A percentile compares a stretch with the other conserved stretches of the same genome.
phyloP scores from a whole-genome alignment of 2,113 vertebrate genomes.

The Poeciliopsis turrubarensis region DNA sequence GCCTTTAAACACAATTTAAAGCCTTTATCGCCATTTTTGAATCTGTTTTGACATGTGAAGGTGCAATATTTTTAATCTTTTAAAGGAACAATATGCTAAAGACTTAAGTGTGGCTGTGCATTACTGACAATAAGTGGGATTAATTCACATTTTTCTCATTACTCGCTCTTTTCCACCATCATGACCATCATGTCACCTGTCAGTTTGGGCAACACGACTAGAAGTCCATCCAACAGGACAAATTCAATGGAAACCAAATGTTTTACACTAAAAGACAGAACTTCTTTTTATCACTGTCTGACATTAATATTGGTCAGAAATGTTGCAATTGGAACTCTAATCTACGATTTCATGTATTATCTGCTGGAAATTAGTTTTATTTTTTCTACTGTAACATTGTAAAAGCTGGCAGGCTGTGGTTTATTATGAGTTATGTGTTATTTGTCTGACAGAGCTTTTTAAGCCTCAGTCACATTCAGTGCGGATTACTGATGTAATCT shows the following conservation, averaged over 20 bases:
- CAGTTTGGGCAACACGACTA: not conserved
- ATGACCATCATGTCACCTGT: not conserved
- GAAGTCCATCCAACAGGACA: not conserved
- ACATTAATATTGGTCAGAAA: too few species aligned
- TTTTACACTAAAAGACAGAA: not conserved
- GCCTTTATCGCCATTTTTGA: not conserved
- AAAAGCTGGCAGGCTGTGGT: conserved; percentile 5
- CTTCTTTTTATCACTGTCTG: not conserved
- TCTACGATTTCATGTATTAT: not conserved
- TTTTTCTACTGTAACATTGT: conserved; percentile 3
- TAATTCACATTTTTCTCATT: not conserved
- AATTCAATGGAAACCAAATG: not conserved
- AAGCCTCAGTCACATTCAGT: conserved; percentile 12
- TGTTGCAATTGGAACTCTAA: too few species aligned
- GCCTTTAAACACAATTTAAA: not conserved
- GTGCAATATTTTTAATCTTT: not conserved
- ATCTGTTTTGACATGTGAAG: not conserved
- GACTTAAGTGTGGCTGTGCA: not conserved
- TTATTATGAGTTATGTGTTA: conserved; percentile 19
- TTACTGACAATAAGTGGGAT: not conserved
- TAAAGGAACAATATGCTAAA: not conserved
- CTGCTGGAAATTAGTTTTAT: not conserved
- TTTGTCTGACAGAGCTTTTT: conserved; percentile 30
- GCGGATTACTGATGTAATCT: conserved; percentile 46
- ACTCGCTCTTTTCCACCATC: not conserved